These are phyloP conservation scores for Atherinosoma microstoma DNA, from an alignment of 2,797 vertebrate genomes.

Conservation along the genomic window DNA sequence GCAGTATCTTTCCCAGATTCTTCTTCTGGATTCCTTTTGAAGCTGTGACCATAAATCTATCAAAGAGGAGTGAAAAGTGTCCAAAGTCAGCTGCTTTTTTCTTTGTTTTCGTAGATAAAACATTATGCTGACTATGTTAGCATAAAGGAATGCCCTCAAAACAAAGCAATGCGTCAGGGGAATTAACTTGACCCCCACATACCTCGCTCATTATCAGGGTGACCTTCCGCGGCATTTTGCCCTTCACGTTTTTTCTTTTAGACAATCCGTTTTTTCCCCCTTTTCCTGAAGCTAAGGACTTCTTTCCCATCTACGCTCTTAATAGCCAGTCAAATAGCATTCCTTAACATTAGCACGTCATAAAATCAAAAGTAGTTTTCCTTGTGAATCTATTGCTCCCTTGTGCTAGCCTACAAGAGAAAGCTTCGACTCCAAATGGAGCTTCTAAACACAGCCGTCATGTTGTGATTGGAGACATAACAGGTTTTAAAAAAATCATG, in stretches of 20 bases:
- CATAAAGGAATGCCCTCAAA: slow-evolving; percentile 12
- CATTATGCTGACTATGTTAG: not conserved
- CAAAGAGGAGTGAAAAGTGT: not conserved
- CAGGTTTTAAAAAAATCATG: not conserved
- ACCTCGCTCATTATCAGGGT: not conserved
- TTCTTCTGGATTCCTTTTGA: slow-evolving; percentile 1
- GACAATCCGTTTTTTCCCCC: not conserved
- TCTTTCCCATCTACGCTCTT: slow-evolving; percentile 58
- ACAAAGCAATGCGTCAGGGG: slow-evolving; percentile 11
- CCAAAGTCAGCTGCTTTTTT: slow-evolving; percentile 1
- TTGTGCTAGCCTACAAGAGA: slow-evolving; percentile 3
- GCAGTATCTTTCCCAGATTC: slow-evolving; percentile 1
- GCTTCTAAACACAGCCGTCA: slow-evolving; percentile 25
- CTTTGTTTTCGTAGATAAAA: slow-evolving; percentile 6
- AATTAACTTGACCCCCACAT: slow-evolving; percentile 7
- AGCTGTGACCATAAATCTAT: slow-evolving; percentile 26
- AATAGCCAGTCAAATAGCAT: slow-evolving; percentile 46
- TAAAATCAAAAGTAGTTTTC: slow-evolving; percentile 45
- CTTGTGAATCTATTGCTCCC: slow-evolving; percentile 37
- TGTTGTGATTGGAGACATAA: slow-evolving; percentile 2
- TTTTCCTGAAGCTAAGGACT: slow-evolving; percentile 48
- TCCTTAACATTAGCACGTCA: slow-evolving; percentile 58
- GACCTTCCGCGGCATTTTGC: slow-evolving; percentile 39
- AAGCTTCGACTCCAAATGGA: slow-evolving; percentile 11
- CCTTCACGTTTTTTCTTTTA: slow-evolving; percentile 13